Evolutionary conservation across 2,797 vertebrate species (phyloP), one percentile per base, ranked within the genome.

Genomic region (Oophaga sylvatica): DNA sequence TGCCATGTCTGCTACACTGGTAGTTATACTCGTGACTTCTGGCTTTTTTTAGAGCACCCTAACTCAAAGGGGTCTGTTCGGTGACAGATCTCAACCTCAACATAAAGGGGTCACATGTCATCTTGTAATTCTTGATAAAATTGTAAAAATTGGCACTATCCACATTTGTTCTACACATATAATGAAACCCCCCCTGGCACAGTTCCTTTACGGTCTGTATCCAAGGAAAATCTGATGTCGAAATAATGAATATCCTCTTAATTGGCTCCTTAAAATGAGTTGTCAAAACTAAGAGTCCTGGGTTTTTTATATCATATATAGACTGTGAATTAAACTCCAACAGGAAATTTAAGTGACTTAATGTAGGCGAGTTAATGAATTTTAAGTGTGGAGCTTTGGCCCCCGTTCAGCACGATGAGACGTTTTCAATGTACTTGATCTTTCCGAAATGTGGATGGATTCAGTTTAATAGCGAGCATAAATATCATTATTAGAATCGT

Each of bases 261-360:
- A 85, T 79, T 78, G 84, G 73, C 84, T 79, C 20, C 63, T 70
- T 59, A 80, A 71, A 81, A 81, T 48, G 62, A 83, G 80, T 76
- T 83, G 81, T 65, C 86, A 83, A 15, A 78, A 76, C 56, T 17
- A 5, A 41, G 80, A 81, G 73, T 83, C 65, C 86, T 60, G 60
- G 67, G 48, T 83, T 77, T 77, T 83, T 87, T 81, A 81, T 75
- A 75, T 63, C 76, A 48, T 79, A 45, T 79, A 70, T 65, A 83
- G 73, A 59, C 62, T 67, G 57, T 78, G 71, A 87, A 87, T 87
- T 82, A 83, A 87, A 77, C 26, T 65, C 60, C 12, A 87, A 70
- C 48, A 82, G 80, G 80, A 81, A 77, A 77, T 83, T 83, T 87
- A 87, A 83, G 86, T 65, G 86, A 87, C n/a, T 76, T 73, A 83